Evolutionary conservation across 2,113 vertebrate genomes (phyloP), one percentile per base, ranked within the genome.

Genomic region (Protobothrops mucrosquamatus): DNA sequence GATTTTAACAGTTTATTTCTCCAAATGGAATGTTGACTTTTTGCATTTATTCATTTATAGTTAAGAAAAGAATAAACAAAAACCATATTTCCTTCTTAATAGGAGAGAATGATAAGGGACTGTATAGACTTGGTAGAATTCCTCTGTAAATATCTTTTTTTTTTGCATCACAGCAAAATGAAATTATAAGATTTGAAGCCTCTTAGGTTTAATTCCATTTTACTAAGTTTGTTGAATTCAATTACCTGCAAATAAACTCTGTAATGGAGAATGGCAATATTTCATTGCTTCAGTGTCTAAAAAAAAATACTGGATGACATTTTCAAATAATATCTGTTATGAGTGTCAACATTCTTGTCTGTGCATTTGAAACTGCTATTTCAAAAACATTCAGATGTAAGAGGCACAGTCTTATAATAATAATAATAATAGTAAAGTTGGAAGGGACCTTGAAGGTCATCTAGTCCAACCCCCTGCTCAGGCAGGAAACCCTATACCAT

Each of bases 251-350:
- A 91, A 85, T 85, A 93, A 93, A 11, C 26, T 93, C 39, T 39
- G 1, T 87, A 23, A 5, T 43, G 11, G 8, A 52, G 92, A 56
- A 7, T 74, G 51, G 89, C 57, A 87, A 34, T 39, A 86, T 61
- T 61, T 92, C 56, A n/a, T 95, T 57, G 57, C 94, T 92, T 93
- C 43, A 93, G 87, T 81, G n/a, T 91, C 91, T 93, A 89, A 93
- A 93, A 90, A 90, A 90, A 74, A 94, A 88, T 0, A 0, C 89
- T 29, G 91, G 15, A 14, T 1, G 20, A 91, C 74, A 69, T 88
- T 95, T 95, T 92, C 23, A 59, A 48, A 29, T 90, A 93, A 81
- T 95, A 87, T 92, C 91, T 26, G 20, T 56, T 91, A 91, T 64
- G 90, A 88, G 1, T 1, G n/a, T 61, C 18, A 48, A 81, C 86